Base-by-base conservation (phyloP, 2,113 vertebrate genomes). In the Toxotes jaculatrix region DNA sequence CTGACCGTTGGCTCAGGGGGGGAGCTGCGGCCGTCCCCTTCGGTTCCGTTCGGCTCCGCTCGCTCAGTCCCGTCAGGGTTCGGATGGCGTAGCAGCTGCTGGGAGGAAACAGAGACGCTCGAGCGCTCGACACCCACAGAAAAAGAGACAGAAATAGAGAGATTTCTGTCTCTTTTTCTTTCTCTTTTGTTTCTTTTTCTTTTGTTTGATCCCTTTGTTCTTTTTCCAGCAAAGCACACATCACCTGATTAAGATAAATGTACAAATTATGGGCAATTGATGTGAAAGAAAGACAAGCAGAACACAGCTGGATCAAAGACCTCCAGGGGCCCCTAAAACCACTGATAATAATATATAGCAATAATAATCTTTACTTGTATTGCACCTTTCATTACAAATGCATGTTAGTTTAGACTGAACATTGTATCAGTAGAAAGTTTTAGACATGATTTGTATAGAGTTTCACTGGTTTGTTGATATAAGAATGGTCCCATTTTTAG, bases 61-160 rank as follows among this genome's bases (percentile, higher is more conserved):
- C 76, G 82, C 7, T 6, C 17, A 11, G 3, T 77, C 83, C 85
- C 81, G 86, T 66, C 63, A 56, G 60, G 12, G 11, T 31, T 69
- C 65, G 38, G 64, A 3, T 10, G 38, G 67, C 4, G 64, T 34
- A 47, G 49, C 38, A 5, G 23, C 9, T 23, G 32, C 13, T 53
- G 43, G 42, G 59, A 57, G 59, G 62, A 65, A 68, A 31, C 51
- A 65, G 53, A 59, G 49, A 56, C 53, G 32, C 62, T 68, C 19
- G 16, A 45, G 17, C 63, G 56, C 56, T 74, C 8, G n/a, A 77
- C 85, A 21, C 83, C 85, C 59, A 82, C 89, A 55, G n/a, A 79
- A 0, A 61, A 0, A 49, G 4, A 53, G 17, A 27, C 1, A 62
- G 3, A 40, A 4, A 57, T 3, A 45, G n/a, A 47, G 8, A 70